Conservation (phyloP, 2,113 vertebrate genomes). For the Pelecanoides urinatrix region DNA sequence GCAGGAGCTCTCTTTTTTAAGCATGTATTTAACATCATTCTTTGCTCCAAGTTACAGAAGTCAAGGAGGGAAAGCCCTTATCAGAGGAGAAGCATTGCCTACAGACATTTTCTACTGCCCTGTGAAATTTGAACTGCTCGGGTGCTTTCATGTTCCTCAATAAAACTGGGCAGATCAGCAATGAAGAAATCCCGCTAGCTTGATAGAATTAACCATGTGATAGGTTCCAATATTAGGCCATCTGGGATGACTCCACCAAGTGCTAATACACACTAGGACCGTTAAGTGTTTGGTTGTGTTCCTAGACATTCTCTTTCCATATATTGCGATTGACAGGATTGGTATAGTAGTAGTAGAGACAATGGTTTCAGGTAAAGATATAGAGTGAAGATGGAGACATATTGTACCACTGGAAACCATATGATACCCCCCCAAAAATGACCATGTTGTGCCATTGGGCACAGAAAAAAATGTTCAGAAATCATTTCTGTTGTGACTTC, state of each 20-base stretch:
- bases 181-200: neutral
- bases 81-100: neutral
- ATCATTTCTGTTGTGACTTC: neutral
- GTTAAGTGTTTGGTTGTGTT: neutral
- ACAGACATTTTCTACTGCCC: neutral
- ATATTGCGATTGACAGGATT: accelerated
- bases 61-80: neutral
- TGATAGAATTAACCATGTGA: neutral
- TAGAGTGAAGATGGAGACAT: neutral
- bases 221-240: neutral
- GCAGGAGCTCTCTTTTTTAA: neutral
- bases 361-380: neutral
- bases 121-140: accelerated
- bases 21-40: neutral
- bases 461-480: neutral
- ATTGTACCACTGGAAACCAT: neutral
- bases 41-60: neutral
- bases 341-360: accelerated
- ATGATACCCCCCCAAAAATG: neutral
- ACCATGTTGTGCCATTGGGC: neutral
- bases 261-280: neutral
- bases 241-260: neutral
- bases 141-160: neutral
- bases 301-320: neutral
- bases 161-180: neutral